These are phyloP conservation scores for Synanthedon tipuliformis DNA, from an alignment of 2,888 invertebrate genomes.

Conservation along the genomic window DNA sequence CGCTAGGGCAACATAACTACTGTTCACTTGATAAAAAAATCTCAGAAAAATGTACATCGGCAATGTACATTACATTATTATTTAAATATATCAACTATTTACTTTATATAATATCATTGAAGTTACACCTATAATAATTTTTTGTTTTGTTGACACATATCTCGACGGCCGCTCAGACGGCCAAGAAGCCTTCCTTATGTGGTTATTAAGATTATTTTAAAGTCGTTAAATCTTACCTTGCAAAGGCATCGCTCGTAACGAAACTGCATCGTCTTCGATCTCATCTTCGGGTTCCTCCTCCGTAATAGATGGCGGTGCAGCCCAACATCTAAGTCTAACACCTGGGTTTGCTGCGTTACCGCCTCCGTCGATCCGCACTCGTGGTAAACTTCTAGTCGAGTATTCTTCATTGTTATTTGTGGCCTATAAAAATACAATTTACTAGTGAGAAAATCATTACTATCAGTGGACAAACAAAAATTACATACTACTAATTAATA, in stretches of 20 bases:
- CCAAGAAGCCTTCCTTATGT: too few species aligned
- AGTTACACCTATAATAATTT: too few species aligned
- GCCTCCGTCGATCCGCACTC: constrained; percentile 78
- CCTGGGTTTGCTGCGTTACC: constrained; percentile 72
- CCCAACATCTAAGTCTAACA: constrained; percentile 70
- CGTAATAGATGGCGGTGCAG: constrained; percentile 75
- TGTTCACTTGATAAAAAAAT: too few species aligned
- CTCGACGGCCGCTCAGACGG: too few species aligned
- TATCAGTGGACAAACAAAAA: too few species aligned
- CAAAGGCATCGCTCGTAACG: constrained; percentile 72
- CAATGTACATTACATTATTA: too few species aligned
- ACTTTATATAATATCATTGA: too few species aligned
- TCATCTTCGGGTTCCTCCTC: constrained; percentile 75
- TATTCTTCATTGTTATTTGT: constrained; percentile 56
- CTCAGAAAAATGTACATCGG: too few species aligned
- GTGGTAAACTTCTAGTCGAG: constrained; percentile 65
- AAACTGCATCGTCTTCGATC: constrained; percentile 74
- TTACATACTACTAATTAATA: too few species aligned
- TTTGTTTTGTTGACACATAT: too few species aligned
- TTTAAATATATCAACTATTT: too few species aligned
- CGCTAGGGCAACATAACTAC: constrained; percentile 5
- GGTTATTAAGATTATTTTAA: not conserved
- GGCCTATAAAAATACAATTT: constrained; percentile 19
- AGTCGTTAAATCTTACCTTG: constrained; percentile 60
- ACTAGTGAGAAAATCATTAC: too few species aligned